Percentiles rank a stretch among this genome's conserved stretches.
Evolutionary conservation across 2,113 vertebrate species (phyloP).

Genomic region (Cisticola juncidis): DNA sequence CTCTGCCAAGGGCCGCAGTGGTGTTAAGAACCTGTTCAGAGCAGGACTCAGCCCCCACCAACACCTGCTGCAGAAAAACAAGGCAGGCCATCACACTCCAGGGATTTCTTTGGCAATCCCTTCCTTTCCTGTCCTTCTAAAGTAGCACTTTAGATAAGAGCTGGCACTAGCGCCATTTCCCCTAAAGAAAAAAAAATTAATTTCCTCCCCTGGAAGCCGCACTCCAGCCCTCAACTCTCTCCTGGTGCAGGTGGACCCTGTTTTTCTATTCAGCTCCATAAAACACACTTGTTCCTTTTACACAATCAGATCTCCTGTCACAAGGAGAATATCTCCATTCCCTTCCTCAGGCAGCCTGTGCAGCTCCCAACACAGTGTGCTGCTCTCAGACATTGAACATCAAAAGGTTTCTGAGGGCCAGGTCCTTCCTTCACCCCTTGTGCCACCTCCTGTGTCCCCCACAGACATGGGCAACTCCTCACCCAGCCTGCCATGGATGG

Average conservation of each 20-base stretch:
- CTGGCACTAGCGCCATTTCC: neutral
- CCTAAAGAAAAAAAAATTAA: neutral
- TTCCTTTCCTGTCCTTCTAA: neutral
- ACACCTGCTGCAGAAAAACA: neutral
- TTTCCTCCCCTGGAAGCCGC: neutral
- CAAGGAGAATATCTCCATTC: neutral
- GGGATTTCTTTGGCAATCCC: neutral
- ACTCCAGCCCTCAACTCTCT: neutral
- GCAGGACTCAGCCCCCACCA: neutral
- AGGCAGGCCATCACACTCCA: neutral
- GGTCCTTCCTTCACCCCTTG: neutral
- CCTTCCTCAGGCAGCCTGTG: neutral
- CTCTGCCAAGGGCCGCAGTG: neutral
- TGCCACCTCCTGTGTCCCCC: neutral
- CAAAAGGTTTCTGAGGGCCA: neutral
- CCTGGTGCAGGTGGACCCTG: neutral
- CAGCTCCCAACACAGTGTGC: neutral
- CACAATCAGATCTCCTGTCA: fast-evolving
- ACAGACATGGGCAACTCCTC: neutral
- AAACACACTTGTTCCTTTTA: neutral
- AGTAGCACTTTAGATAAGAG: neutral
- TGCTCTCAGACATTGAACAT: neutral
- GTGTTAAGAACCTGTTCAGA: neutral
- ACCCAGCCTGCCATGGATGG: neutral
- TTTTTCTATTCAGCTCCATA: neutral